A percentile compares a stretch with the other conserved stretches of the same genome.
These are phyloP conservation scores for Tethya wilhelma DNA, from an alignment of 37 sponge, comb jelly and placozoan species.

Conservation along the genomic window DNA sequence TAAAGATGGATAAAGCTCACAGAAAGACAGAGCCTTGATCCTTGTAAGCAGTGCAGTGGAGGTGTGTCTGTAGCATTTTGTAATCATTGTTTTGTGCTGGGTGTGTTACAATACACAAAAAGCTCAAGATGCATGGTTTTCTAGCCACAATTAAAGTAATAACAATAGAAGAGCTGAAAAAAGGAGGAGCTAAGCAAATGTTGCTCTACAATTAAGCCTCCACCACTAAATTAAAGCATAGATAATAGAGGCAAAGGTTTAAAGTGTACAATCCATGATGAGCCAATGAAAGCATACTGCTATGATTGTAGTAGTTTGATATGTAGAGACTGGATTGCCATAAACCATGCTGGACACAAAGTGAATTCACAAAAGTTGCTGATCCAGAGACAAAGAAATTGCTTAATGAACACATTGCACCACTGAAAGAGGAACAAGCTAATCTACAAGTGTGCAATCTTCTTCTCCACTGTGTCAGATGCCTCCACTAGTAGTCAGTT, in stretches of 20 bases:
- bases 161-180: not conserved
- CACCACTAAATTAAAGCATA: no score
- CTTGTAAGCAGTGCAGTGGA: conserved; percentile 10
- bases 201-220: not conserved
- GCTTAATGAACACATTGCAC: not conserved
- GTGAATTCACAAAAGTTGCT: conserved; percentile 10
- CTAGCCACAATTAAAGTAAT: conserved; percentile 15
- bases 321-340: conserved; percentile 15
- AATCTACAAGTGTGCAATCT: not conserved
- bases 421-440: not conserved
- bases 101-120: not conserved
- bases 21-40: no score
- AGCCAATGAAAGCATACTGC: conserved; percentile 25
- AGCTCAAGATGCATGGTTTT: conserved; percentile 18
- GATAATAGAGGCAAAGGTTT: no score
- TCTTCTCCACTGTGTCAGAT: not conserved
- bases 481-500: conserved; percentile 1
- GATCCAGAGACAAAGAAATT: conserved; percentile 16
- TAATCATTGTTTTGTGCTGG: conserved; percentile 31
- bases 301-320: conserved; percentile 32
- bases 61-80: conserved; percentile 24
- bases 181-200: no score
- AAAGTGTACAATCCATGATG: conserved; percentile 6
- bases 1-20: conserved; percentile 29
- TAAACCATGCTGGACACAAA: conserved; percentile 13